Percentiles rank a stretch among this genome's conserved stretches.
Evolutionary conservation across 2,113 vertebrate species (phyloP).

Genomic region (Rhinolophus ferrumequinum): DNA sequence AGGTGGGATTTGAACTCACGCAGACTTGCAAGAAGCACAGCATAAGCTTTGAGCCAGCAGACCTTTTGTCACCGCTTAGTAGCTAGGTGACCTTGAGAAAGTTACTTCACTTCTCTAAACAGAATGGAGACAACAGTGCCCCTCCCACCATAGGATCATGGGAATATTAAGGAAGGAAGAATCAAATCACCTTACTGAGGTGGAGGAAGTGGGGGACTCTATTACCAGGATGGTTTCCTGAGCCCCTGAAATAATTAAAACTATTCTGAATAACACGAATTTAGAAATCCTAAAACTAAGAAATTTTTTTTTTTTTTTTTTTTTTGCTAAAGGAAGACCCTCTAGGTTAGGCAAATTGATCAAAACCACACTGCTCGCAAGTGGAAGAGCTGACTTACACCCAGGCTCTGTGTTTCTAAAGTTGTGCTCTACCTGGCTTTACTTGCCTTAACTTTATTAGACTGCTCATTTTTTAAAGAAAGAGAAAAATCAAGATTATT

Average conservation of each 20-base stretch:
- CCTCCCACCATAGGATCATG: not conserved
- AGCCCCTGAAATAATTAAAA: not conserved
- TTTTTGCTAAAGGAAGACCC: not conserved
- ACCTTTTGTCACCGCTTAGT: not conserved
- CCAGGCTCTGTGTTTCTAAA: not conserved
- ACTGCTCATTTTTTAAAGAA: not conserved
- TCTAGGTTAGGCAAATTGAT: not conserved
- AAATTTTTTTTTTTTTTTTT: not conserved
- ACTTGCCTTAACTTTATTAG: not conserved
- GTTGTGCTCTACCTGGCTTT: not conserved
- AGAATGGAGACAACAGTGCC: not conserved
- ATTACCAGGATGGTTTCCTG: not conserved
- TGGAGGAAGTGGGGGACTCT: too few relatives aligned
- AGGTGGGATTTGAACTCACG: not conserved
- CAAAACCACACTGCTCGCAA: not conserved
- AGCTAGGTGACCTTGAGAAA: not conserved
- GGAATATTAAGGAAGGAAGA: not conserved
- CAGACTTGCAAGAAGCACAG: not conserved
- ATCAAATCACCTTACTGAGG: not conserved
- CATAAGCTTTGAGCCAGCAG: not conserved
- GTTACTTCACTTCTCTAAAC: not conserved
- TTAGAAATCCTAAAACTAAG: conserved; percentile 25
- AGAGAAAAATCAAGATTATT: not conserved
- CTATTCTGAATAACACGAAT: not conserved
- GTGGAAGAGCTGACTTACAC: not conserved